A percentile compares a stretch with the other conserved stretches of the same genome.
These are phyloP conservation scores for Aphaenogaster floridana DNA, from an alignment of 1,140 invertebrate genomes.

Conservation along the genomic window DNA sequence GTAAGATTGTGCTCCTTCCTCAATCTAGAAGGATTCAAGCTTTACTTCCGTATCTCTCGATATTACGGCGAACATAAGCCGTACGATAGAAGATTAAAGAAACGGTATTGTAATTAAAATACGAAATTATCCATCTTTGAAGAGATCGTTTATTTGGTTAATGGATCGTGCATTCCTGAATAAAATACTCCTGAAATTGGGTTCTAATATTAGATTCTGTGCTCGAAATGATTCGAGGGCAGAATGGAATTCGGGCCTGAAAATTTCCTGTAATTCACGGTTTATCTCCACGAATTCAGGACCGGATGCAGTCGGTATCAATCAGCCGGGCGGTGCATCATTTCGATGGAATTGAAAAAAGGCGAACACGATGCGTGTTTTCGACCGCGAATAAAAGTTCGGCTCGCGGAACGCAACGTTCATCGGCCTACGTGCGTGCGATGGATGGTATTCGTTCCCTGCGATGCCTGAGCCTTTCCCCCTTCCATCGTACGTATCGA, in stretches of 20 bases:
- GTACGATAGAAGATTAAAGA: neutral
- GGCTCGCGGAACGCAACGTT: neutral
- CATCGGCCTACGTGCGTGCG: neutral
- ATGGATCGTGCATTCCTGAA: neutral
- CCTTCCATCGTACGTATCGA: neutral
- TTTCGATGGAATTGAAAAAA: constrained; percentile 13
- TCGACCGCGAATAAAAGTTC: constrained; percentile 23
- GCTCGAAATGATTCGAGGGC: neutral
- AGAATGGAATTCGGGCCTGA: neutral
- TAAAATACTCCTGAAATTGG: neutral
- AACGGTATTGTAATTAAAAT: neutral
- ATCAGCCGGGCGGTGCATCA: neutral
- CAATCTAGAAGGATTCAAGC: neutral
- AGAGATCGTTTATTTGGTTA: neutral
- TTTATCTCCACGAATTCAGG: constrained; percentile 24
- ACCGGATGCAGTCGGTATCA: neutral
- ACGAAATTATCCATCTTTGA: neutral
- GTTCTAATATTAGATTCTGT: neutral
- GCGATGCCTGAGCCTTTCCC: too few relatives aligned
- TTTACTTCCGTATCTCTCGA: neutral
- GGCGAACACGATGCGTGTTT: neutral
- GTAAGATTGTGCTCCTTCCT: neutral
- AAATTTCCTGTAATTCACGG: constrained; percentile 23
- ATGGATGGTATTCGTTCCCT: neutral
- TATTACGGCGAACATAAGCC: neutral